These are phyloP conservation scores for Drosophila algonquin DNA, from an alignment of 2,888 invertebrate genomes.

Conservation along the genomic window DNA sequence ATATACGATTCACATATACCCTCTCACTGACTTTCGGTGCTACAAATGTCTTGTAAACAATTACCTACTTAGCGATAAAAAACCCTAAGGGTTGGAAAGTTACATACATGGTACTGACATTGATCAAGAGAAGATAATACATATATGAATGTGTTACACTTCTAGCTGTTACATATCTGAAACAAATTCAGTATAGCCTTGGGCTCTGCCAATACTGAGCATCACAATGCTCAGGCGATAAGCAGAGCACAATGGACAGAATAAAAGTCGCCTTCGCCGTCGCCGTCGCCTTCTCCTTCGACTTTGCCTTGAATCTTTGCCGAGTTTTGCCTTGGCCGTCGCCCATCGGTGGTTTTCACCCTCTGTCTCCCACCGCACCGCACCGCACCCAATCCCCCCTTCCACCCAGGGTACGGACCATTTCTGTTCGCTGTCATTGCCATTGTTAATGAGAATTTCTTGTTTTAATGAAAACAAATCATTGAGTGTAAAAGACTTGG, in stretches of 20 bases:
- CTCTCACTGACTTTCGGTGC: not conserved
- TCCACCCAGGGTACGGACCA: slow-evolving; percentile 8
- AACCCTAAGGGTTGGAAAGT: not conserved
- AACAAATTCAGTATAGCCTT: not conserved
- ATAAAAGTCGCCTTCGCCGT: slow-evolving; percentile 12
- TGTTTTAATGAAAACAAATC: slow-evolving; percentile 83
- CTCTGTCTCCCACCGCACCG: not conserved
- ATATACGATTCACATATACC: not conserved
- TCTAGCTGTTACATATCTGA: not conserved
- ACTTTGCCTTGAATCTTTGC: slow-evolving; percentile 28
- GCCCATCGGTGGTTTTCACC: slow-evolving; percentile 36
- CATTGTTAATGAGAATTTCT: slow-evolving; percentile 83
- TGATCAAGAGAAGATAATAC: no score
- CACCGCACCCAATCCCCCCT: not conserved
- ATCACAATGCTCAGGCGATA: slow-evolving; percentile 45
- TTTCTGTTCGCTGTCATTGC: slow-evolving; percentile 75
- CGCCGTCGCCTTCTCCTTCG: not conserved
- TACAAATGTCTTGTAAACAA: no score
- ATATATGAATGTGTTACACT: no score
- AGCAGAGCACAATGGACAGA: slow-evolving; percentile 50
- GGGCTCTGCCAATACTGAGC: not conserved
- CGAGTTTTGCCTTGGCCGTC: slow-evolving; percentile 26
- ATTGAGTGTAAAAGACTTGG: slow-evolving; percentile 82
- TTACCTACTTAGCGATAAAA: not conserved
- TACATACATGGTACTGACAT: not conserved